Evolutionary conservation across 2,888 invertebrate species (phyloP), one percentile per base, ranked within the genome.

Genomic region (Trypoxylon attenuatum): DNA sequence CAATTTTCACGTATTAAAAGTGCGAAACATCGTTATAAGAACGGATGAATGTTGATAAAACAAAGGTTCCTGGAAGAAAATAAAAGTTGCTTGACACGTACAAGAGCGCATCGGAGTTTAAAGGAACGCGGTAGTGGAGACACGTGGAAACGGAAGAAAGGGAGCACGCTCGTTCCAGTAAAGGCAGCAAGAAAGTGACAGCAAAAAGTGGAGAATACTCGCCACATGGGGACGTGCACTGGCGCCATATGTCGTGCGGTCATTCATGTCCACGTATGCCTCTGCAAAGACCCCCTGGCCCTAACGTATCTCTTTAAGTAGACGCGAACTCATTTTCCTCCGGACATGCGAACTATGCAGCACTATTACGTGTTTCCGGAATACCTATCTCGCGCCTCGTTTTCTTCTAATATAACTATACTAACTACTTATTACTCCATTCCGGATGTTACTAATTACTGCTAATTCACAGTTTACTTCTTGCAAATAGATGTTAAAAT

Each of bases 231-330:
- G 63, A 53, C n/a, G 39, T 50, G 33, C 38, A 45, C 25, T 60
- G 38, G 59, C 55, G 60, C 71, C 74, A 68, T 74, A 71, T 74
- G 73, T 50, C 52, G 43, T 42, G 64, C 68, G 70, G 78, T 77
- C 78, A 73, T 77, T 74, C 78, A 67, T 77, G 68, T 71, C 71
- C 66, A 69, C 67, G 77, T 77, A 75, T 65, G 58, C 13, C 23
- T 22, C 42, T 33, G 45, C 61, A 65, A 65, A 60, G 53, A 22
- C 56, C 52, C 58, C 54, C 43, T 45, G 50, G 43, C 45, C 27
- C 46, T 39, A 27, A 46, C 47, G 18, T 47, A 15, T 33, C 25
- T 15, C 25, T 13, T 19, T 41, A 16, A 29, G 42, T 33, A 46
- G 41, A 57, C 39, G 43, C 51, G 22, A 16, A 5, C 27, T 42